Evolutionary conservation across 2,888 invertebrate genomes (phyloP).

Genomic region (Seladonia tumulorum): DNA sequence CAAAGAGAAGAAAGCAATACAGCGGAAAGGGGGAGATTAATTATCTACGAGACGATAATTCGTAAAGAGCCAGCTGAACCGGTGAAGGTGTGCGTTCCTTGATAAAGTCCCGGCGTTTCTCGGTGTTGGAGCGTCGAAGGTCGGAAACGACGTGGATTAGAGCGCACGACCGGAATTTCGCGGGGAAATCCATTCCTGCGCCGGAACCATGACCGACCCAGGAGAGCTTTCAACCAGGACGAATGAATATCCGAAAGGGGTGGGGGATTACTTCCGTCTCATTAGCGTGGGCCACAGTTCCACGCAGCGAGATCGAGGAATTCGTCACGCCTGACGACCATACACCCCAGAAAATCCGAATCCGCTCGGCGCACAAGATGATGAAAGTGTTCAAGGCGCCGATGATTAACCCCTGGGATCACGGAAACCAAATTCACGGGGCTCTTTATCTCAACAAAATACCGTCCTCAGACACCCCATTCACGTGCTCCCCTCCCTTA

Average conservation of each 20-base stretch:
- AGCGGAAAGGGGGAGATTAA: constrained; percentile 53
- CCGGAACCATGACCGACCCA: constrained; percentile 71
- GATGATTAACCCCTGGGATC: constrained; percentile 56
- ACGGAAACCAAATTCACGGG: constrained; percentile 32
- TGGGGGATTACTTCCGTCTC: constrained; percentile 76
- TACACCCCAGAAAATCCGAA: constrained; percentile 65
- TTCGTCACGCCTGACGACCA: constrained; percentile 67
- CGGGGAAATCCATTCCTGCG: constrained; percentile 66
- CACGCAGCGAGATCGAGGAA: constrained; percentile 64
- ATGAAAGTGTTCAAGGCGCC: constrained; percentile 54
- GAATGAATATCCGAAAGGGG: constrained; percentile 68
- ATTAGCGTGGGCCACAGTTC: constrained; percentile 70
- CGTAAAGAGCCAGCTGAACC: constrained; percentile 44
- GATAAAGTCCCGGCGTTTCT: constrained; percentile 61
- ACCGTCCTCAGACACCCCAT: neutral
- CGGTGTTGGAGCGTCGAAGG: constrained; percentile 61
- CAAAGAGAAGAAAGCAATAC: constrained; percentile 58
- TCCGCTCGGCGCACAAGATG: constrained; percentile 54
- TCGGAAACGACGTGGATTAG: constrained; percentile 65
- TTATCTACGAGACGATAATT: constrained; percentile 65
- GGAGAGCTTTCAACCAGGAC: constrained; percentile 68
- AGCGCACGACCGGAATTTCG: constrained; percentile 71
- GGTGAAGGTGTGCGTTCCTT: constrained; percentile 33
- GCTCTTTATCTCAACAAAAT: neutral
- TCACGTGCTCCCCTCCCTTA: neutral